Evolutionary conservation across 2,113 vertebrate genomes (phyloP), one percentile per base, ranked within the genome.

Genomic region (Ctenomys sociabilis): DNA sequence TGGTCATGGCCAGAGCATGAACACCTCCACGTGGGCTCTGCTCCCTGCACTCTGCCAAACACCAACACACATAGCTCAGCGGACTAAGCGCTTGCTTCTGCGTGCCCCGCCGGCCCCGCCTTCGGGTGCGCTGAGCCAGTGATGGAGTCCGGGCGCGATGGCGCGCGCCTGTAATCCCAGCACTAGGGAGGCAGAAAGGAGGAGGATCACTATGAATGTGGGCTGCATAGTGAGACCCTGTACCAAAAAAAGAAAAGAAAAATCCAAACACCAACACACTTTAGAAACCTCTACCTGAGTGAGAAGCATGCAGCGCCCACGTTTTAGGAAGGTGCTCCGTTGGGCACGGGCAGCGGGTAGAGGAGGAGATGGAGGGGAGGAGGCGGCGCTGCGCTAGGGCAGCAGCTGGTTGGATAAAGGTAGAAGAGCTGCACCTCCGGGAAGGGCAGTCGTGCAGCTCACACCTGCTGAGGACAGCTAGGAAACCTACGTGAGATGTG

Each of bases 201-300:
- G n/a, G n/a, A n/a, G n/a, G n/a, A n/a, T n/a, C n/a, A n/a, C n/a
- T n/a, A n/a, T n/a, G n/a, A n/a, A n/a, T n/a, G n/a, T n/a, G n/a
- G n/a, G n/a, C n/a, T n/a, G n/a, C n/a, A n/a, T n/a, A n/a, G n/a
- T n/a, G n/a, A n/a, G n/a, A n/a, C n/a, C n/a, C n/a, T n/a, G n/a
- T n/a, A n/a, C n/a, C n/a, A n/a, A n/a, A n/a, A n/a, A n/a, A n/a
- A n/a, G n/a, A n/a, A n/a, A n/a, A n/a, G n/a, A n/a, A n/a, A n/a
- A n/a, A n/a, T n/a, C 43, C 63, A 35, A 64, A 86, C 43, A 61
- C 26, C 17, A 28, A 49, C 49, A 49, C 49, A 1, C 43, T 63
- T 87, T 57, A 43, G 54, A 96, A n/a, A 57, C n/a, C 24, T 83
- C 90, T 73, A 72, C 57, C 66, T 66, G 30, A 88, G 61, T n/a